Base-by-base conservation (phyloP, 2,888 invertebrate species). In the Pseudeuparius sepicola region DNA sequence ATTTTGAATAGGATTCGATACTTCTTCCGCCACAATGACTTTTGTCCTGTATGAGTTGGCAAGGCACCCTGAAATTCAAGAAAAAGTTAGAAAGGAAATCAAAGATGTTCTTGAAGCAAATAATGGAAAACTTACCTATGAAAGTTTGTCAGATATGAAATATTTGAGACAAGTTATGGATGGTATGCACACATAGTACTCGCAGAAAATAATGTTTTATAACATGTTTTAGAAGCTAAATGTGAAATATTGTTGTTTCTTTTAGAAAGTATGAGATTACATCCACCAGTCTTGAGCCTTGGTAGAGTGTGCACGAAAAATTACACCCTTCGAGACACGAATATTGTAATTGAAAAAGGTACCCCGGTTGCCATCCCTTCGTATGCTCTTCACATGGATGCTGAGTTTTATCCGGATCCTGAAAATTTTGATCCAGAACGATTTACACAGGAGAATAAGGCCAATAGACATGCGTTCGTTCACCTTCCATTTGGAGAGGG, bases 401-500 rank as follows among this genome's bases (percentile, higher is more conserved):
- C 47, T 4, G 49, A 51, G 27, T 42, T 46, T 24, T 52, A 41
- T 33, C 44, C 46, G 6, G 41, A 51, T 16, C 50, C 51, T 4
- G 37, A 46, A n/a, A 44, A 41, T 28, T 51, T 48, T 24, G 48
- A 50, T 36, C 52, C 51, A 2, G 47, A 48, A 2, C 24, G 52
- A 32, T 52, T 52, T 37, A 43, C 20, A 27, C 31, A 37, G n/a
- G 46, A 48, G 18, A 45, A 47, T 23, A 43, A 38, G 16, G 14
- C 31, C 2, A 29, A 32, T 7, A 35, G 44, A 13, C 40, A 45
- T 20, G 35, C 35, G 2, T 44, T 37, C 20, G 34, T 39, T 4
- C 44, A 50, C 29, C 24, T 51, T 13, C 50, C 51, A 1, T 51
- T 51, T 30, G 51, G 51, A 7, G 49, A 47, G 28, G 50, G 51